These are phyloP conservation scores for Anolis sagrei DNA, from an alignment of 2,113 vertebrate genomes.

Conservation along the genomic window DNA sequence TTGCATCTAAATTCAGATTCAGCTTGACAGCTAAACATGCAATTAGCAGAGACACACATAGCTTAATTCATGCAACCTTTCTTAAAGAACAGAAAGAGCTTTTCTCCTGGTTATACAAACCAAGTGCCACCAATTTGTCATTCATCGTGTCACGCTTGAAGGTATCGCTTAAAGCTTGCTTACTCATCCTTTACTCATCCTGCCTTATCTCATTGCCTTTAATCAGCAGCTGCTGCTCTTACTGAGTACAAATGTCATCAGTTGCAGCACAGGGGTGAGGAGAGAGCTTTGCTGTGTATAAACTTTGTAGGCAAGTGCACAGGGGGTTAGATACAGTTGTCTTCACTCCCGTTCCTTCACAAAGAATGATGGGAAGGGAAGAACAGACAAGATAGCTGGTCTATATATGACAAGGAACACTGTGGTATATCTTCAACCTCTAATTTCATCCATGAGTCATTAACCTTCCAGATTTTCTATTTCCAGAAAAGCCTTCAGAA, in stretches of 20 bases:
- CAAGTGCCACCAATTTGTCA: slow-evolving; percentile 37
- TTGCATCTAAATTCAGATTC: background rate
- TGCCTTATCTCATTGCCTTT: slow-evolving; percentile 29
- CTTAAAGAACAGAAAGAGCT: slow-evolving; percentile 56
- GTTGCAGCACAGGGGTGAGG: background rate
- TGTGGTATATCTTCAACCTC: fast-evolving
- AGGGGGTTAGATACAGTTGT: background rate
- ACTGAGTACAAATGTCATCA: slow-evolving; percentile 29
- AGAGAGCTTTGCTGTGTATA: background rate
- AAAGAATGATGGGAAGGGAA: background rate
- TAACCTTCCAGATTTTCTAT: slow-evolving; percentile 37
- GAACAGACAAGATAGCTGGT: slow-evolving; percentile 22
- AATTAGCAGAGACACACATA: background rate
- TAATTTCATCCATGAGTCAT: background rate
- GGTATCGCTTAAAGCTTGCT: background rate
- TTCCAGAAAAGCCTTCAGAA: slow-evolving; percentile 62
- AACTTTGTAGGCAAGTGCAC: background rate
- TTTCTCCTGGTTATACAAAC: slow-evolving; percentile 41
- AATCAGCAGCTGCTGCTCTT: slow-evolving; percentile 30
- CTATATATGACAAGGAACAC: fast-evolving
- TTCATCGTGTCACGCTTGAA: slow-evolving; percentile 21
- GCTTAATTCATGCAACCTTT: slow-evolving; percentile 42
- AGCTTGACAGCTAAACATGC: background rate
- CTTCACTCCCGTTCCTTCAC: background rate
- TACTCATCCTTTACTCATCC: slow-evolving; percentile 52